Base-by-base conservation (phyloP, 2,888 invertebrate genomes). In the Lamproptera curius region DNA sequence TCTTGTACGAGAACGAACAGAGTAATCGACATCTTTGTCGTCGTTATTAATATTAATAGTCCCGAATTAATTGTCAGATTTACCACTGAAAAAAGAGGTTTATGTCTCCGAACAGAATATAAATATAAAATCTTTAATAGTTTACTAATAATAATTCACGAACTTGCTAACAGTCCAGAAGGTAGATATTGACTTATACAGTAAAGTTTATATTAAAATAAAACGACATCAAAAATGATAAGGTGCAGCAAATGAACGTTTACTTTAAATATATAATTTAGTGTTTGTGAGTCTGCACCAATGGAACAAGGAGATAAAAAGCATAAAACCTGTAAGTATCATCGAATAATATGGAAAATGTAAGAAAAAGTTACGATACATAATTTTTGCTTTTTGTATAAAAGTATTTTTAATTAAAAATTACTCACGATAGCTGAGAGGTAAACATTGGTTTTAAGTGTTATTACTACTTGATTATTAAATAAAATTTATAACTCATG, bases 1-100 rank as follows among this genome's bases (percentile, higher is more conserved):
- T 38, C 37, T 47, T 47, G 46, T 42, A 47, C 31, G 2, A 42
- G 9, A 20, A 47, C 31, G 6, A 42, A 47, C 0, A 47, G 33
- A 8, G 33, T 33, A 16, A 10, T 47, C n/a, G 42, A 33, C 3
- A 42, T 47, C 23, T 33, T 42, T 31, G 42, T 42, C 8, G 47
- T 42, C 4, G 42, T n/a, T n/a, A n/a, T n/a, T n/a, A n/a, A n/a
- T 3, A 42, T 31, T 37, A 47, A 20, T 9, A 42, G 14, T 16
- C n/a, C 37, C 47, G 16, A 42, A 20, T 10, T 33, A 14, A 11
- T 13, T 1, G 20, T 33, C 1, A 47, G 9, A 42, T 42, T 42
- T 16, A 42, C 16, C 1, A 23, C 47, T 47, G 37, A 41, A 9
- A 10, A 17, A 20, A 16, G 6, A 5, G 6, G 6, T 20, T 20